Evolutionary conservation across 2,888 invertebrate genomes (phyloP).

Genomic region (Tetragonisca angustula): DNA sequence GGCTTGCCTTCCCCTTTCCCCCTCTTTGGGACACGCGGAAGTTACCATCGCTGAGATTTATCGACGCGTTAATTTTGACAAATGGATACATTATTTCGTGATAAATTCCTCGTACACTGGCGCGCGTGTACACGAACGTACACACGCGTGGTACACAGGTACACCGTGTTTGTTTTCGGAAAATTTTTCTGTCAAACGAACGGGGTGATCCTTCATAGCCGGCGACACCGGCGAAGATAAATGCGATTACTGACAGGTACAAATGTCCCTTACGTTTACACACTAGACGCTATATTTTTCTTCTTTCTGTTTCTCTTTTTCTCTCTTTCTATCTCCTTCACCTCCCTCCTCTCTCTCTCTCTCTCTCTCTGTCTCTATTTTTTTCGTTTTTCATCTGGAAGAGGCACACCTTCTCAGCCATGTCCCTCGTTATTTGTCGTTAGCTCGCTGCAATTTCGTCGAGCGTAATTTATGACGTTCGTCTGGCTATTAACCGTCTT

Average conservation of each 20-base stretch:
- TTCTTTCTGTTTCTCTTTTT: background rate
- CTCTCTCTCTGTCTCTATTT: too few species aligned
- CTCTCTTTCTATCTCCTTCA: too few species aligned
- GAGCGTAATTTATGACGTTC: slow-evolving; percentile 21
- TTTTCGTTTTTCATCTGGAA: slow-evolving; percentile 11
- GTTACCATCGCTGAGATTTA: slow-evolving; percentile 38
- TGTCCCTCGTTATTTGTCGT: background rate
- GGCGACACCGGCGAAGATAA: slow-evolving; percentile 66
- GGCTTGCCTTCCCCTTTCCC: background rate
- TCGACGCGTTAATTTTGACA: slow-evolving; percentile 50
- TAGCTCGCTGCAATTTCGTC: slow-evolving; percentile 15
- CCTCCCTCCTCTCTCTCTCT: background rate
- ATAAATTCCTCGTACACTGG: slow-evolving; percentile 51
- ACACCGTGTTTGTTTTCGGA: slow-evolving; percentile 64
- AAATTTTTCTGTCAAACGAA: slow-evolving; percentile 62
- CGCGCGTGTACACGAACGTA: slow-evolving; percentile 9
- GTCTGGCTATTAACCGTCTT: slow-evolving; percentile 15
- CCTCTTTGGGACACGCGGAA: background rate
- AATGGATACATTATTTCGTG: slow-evolving; percentile 59
- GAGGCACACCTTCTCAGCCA: slow-evolving; percentile 2
- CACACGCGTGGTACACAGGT: slow-evolving; percentile 41
- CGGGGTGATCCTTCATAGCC: slow-evolving; percentile 65
- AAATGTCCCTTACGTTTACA: slow-evolving; percentile 67
- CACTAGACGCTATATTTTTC: slow-evolving; percentile 45
- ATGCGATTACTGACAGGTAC: slow-evolving; percentile 69